Base-by-base conservation (phyloP, 2,113 vertebrate genomes). In the Merops nubicus region DNA sequence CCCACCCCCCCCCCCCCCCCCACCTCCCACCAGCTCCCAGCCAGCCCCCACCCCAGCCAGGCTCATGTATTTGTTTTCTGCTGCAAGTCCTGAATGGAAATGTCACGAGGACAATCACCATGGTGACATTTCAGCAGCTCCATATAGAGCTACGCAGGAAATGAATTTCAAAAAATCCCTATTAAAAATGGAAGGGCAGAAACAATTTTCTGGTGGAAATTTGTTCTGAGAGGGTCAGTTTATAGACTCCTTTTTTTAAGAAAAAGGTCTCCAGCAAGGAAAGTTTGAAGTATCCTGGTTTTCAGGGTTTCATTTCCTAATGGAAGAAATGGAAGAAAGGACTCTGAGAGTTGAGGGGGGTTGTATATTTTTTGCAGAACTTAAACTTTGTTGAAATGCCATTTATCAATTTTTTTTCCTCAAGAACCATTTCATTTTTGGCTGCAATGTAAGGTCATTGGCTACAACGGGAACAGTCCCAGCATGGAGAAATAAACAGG, bases 101-200 rank as follows among this genome's bases (percentile, higher is more conserved):
- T 95, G 96, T 88, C 95, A 96, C 47, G 51, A 77, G 96, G 94
- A 96, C 96, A 80, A 95, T 97, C 96, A 91, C 96, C 96, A 96
- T 96, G 94, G 96, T 94, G 96, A 97, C 95, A 94, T 93, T 95
- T 96, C 90, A 36, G 91, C 94, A 47, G 94, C 78, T 72, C 95
- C 70, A 6, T 26, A 23, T 0, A 90, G 85, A 97, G 88, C 90
- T 45, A 73, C 3, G 48, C 74, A 91, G 94, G 91, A 94, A 95
- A 96, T 95, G 96, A 95, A 85, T 93, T 90, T 73, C 65, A 96
- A 94, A 43, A 96, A 96, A 83, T 90, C 75, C 94, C 94, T 69
- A 91, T 93, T 94, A 88, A 95, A 94, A 93, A 95, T 68, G 88
- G 92, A 94, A 96, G 47, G 85, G 92, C 79, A 92, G 93, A 96